phyloP scores from a whole-genome alignment of 2,797 vertebrate species.

The Apogon talboti region DNA sequence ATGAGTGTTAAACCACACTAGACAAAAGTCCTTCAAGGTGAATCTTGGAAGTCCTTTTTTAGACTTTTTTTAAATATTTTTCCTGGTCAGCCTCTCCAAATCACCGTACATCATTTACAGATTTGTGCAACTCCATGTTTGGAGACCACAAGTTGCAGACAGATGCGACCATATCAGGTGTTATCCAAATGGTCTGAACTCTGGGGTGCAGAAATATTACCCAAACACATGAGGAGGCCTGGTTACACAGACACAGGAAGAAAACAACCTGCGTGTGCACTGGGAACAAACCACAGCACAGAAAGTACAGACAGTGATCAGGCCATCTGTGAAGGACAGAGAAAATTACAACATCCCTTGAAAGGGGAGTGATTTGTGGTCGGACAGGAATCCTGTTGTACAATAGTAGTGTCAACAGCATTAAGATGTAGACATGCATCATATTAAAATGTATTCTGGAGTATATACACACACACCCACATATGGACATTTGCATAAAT shows the following conservation, averaged over 20 bases:
- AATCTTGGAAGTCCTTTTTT: background rate
- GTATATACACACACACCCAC: conserved; percentile 30
- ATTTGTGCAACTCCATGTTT: conserved; percentile 19
- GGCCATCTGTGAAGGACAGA: conserved; percentile 47
- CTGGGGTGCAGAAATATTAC: conserved; percentile 45
- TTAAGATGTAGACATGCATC: conserved; percentile 26
- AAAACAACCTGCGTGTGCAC: conserved; percentile 54
- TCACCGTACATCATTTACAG: conserved; percentile 21
- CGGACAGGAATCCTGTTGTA: conserved; percentile 40
- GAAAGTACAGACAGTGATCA: conserved; percentile 20
- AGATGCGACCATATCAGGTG: conserved; percentile 33
- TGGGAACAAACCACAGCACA: conserved; percentile 29
- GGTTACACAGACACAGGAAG: conserved; percentile 16
- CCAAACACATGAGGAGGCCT: conserved; percentile 32
- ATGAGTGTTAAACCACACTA: conserved; percentile 40
- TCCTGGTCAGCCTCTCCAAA: conserved; percentile 22
- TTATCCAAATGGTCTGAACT: conserved; percentile 28
- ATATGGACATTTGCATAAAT: conserved; percentile 34
- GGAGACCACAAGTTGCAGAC: conserved; percentile 5
- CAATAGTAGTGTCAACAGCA: conserved; percentile 56
- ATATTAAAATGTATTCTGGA: conserved; percentile 33
- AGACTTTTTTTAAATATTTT: too few relatives aligned
- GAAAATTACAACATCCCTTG: conserved; percentile 24
- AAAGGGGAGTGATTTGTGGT: conserved; percentile 37
- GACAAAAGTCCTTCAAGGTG: background rate